Conservation (phyloP, 2,113 vertebrate genomes). For the Perognathus longimembris region DNA sequence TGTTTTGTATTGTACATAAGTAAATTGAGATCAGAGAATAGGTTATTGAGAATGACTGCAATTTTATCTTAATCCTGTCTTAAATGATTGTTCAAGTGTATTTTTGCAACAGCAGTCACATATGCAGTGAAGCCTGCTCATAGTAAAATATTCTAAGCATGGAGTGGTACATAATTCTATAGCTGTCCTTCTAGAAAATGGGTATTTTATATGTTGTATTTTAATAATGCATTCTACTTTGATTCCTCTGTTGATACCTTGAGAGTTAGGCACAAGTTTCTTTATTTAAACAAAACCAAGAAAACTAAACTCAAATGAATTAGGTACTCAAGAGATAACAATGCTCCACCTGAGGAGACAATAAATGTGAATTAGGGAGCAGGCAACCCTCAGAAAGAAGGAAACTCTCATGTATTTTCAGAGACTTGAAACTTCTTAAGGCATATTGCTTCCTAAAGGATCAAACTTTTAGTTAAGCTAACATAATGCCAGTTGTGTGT, state of each 20-base stretch:
- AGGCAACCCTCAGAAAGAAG: background rate
- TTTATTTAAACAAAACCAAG: conserved; percentile 9
- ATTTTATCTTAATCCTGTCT: background rate
- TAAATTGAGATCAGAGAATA: background rate
- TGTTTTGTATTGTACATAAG: background rate
- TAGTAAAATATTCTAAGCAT: conserved; percentile 20
- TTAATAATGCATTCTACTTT: background rate
- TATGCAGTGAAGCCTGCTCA: background rate
- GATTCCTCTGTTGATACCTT: conserved; percentile 25
- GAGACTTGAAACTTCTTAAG: background rate
- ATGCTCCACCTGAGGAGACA: too few species aligned
- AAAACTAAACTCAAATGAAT: background rate
- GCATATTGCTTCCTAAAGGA: background rate
- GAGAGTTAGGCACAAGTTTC: background rate
- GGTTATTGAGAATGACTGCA: background rate
- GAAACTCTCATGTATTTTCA: background rate
- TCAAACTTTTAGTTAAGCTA: background rate
- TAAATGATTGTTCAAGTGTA: background rate
- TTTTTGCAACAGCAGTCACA: background rate
- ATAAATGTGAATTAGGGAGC: background rate
- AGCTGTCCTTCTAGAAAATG: background rate
- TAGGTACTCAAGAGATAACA: too few species aligned
- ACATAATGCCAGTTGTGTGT: background rate
- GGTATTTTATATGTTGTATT: background rate
- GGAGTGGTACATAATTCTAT: background rate